Evolutionary conservation across 2,797 vertebrate genomes (phyloP).

Genomic region (Champsocephalus esox): DNA sequence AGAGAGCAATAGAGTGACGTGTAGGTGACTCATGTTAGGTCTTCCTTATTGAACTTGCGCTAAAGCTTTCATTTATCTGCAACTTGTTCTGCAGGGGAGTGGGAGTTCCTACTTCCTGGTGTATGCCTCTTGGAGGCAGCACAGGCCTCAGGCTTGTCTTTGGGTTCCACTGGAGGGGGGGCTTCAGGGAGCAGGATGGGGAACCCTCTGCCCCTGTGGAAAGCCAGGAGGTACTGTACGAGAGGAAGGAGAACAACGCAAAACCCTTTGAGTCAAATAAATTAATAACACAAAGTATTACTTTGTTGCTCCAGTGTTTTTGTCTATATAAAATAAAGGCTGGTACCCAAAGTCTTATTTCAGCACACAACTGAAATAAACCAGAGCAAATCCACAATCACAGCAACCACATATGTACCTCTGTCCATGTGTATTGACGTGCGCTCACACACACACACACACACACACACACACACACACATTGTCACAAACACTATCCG

Average conservation of each 20-base stretch:
- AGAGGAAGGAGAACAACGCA: background rate
- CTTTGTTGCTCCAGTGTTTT: constrained; percentile 8
- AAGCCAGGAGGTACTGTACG: constrained; percentile 3
- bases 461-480: no score
- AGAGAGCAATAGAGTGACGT: no score
- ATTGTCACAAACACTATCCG: no score
- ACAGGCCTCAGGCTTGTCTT: constrained; percentile 35
- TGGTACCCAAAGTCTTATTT: constrained; percentile 11
- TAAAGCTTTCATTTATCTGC: background rate
- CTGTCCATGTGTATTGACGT: no score
- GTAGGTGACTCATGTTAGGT: no score
- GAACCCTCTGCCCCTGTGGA: background rate
- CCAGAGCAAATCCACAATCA: no score
- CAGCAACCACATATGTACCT: no score
- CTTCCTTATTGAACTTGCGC: no score
- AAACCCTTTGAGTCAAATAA: constrained; percentile 21
- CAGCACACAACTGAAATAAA: background rate
- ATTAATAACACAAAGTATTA: constrained; percentile 15
- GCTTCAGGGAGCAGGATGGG: constrained; percentile 34
- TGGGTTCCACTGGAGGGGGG: constrained; percentile 33
- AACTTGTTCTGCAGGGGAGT: constrained; percentile 16
- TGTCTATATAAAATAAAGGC: background rate
- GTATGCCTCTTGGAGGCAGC: constrained; percentile 20
- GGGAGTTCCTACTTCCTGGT: constrained; percentile 2
- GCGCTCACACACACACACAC: no score